Evolutionary conservation across 2,113 vertebrate species (phyloP), one percentile per base, ranked within the genome.

Genomic region (Beaufortia kweichowensis): DNA sequence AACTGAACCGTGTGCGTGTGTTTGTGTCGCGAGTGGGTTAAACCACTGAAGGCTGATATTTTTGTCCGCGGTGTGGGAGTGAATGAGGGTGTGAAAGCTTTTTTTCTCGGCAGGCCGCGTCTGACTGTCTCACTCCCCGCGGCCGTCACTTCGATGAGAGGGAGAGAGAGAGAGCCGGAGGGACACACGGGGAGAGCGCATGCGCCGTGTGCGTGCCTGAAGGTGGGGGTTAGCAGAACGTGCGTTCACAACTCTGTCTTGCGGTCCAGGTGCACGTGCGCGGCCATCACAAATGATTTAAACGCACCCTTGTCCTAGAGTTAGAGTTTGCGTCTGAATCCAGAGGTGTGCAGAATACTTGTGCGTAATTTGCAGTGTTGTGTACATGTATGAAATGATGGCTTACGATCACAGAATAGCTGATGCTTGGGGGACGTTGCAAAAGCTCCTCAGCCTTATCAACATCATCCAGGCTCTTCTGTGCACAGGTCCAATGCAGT

Each of bases 401-500:
- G 76, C 56, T 62, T 29, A 53, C 71, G 66, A 65, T 48, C 39
- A 59, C 56, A 56, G 71, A 65, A 75, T 39, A 66, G 66, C 61
- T 81, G 65, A 82, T 69, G 77, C 76, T 26, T 24, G 53, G 71
- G 79, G 82, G 72, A 79, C 57, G 55, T 26, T 23, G 70, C 61
- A 64, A 63, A 76, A 79, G 63, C 76, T 76, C 79, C 77, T 79
- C 66, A 79, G 63, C 41, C 79, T 84, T 84, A 84, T 84, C 82
- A 79, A 75, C 82, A 77, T 74, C 59, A 63, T 57, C 79, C 82
- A 84, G 82, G 33, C 77, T 71, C 68, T 75, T 76, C 66, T 79
- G 60, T 65, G 69, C 68, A 74, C 78, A 77, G 71, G 79, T 79
- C 78, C 76, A 63, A 67, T 76, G 43, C 62, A 35, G 46, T 35